Evolutionary conservation across 2,888 invertebrate genomes (phyloP).

Genomic region (Nomada goodeniana): DNA sequence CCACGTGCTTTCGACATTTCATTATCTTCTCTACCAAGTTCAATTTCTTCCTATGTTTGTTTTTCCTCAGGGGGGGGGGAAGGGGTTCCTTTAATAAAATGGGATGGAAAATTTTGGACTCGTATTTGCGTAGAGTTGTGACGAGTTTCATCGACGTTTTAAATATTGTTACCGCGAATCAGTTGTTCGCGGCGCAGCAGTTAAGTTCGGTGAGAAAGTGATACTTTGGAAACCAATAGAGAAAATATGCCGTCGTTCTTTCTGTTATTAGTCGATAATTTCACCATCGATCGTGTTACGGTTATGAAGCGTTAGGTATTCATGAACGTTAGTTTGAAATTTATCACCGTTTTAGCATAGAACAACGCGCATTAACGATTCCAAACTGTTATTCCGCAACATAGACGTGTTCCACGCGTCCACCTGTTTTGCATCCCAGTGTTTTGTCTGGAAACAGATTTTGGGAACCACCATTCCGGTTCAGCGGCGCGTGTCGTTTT

Average conservation of each 20-base stretch:
- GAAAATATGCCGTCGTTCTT: no score
- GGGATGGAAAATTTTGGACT: not conserved
- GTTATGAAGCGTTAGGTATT: not conserved
- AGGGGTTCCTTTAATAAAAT: not conserved
- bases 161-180: not conserved
- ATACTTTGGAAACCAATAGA: no score
- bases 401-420: not conserved
- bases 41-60: not conserved
- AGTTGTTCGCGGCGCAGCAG: no score
- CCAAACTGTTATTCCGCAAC: conserved; percentile 1
- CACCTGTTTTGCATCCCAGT: not conserved
- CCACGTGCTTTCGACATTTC: conserved; percentile 1
- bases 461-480: not conserved
- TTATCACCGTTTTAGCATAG: not conserved
- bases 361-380: not conserved
- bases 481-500: not conserved
- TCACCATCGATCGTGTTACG: not conserved
- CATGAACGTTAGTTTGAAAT: not conserved
- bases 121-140: not conserved
- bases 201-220: no score
- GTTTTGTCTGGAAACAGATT: conserved; percentile 3
- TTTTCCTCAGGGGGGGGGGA: not conserved
- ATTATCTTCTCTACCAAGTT: conserved; percentile 7
- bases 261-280: no score
- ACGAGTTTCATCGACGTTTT: not conserved